phyloP scores from a whole-genome alignment of 2,888 invertebrate genomes.

The Uropetala carovei region DNA sequence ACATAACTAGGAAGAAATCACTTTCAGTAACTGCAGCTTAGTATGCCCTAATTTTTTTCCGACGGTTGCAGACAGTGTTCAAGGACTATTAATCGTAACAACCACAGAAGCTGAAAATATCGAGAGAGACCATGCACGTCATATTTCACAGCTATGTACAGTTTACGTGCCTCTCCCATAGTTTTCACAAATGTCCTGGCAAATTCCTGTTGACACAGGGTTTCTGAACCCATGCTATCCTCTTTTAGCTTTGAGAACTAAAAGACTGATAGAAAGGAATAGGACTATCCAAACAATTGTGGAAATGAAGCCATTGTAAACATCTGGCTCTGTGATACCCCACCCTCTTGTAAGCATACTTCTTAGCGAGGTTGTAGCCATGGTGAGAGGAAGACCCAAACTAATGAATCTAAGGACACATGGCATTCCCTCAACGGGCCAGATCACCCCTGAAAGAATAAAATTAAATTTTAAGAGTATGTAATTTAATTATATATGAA shows the following conservation, averaged over 20 bases:
- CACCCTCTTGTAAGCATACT: constrained; percentile 93
- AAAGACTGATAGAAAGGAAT: constrained; percentile 87
- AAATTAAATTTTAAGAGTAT: neutral
- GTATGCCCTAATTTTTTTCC: constrained; percentile 9
- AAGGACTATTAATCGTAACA: neutral
- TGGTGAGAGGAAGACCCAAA: constrained; percentile 89
- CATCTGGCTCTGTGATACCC: constrained; percentile 87
- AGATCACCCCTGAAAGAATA: constrained; percentile 86
- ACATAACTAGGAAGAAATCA: neutral
- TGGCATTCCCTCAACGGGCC: constrained; percentile 98
- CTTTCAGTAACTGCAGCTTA: constrained; percentile 13
- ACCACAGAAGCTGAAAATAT: constrained; percentile 8
- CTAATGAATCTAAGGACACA: constrained; percentile 88
- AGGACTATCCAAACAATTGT: constrained; percentile 91
- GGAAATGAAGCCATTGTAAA: constrained; percentile 92
- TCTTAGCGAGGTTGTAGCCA: constrained; percentile 94
- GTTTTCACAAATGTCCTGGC: constrained; percentile 29
- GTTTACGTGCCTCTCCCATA: constrained; percentile 23
- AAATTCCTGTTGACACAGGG: constrained; percentile 33
- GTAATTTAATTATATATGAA: no score
- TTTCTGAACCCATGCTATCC: constrained; percentile 76
- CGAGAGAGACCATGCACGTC: constrained; percentile 30
- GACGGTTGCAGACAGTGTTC: neutral
- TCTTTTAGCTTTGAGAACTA: constrained; percentile 88
- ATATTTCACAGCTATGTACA: constrained; percentile 45